Conservation (phyloP, 2,797 vertebrate species). For the Microhierax caerulescens region DNA sequence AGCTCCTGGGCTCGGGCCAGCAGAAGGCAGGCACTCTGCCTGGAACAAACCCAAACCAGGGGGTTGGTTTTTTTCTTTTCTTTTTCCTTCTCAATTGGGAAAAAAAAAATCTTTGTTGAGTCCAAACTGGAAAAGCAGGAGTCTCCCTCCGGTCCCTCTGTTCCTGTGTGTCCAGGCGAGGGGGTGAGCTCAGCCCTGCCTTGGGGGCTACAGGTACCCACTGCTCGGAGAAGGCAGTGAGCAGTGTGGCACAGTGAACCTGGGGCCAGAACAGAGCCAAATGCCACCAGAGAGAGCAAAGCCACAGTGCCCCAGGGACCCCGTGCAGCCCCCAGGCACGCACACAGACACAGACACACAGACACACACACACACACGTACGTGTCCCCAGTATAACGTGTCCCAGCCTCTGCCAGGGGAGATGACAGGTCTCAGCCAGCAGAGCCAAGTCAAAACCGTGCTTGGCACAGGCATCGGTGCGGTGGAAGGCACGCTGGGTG, state of each 20-base stretch:
- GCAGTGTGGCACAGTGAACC: neutral
- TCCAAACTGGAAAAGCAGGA: neutral
- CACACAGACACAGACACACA: too few species aligned
- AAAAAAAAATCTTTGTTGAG: neutral
- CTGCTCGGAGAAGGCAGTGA: neutral
- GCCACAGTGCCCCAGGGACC: fast-evolving
- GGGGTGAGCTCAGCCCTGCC: neutral
- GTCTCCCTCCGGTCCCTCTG: neutral
- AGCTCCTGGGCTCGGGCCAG: neutral
- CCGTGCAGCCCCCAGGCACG: neutral
- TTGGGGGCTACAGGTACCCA: neutral
- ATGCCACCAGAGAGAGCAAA: neutral
- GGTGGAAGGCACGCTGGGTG: neutral
- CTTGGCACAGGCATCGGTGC: neutral
- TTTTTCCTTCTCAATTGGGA: neutral
- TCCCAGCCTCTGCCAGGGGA: neutral
- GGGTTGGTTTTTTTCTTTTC: neutral
- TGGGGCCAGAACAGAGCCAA: neutral
- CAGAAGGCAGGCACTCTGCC: neutral
- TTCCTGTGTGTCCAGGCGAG: neutral
- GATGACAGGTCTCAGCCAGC: neutral
- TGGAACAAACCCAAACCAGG: neutral
- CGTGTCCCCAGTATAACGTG: fast-evolving
- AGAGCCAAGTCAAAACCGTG: neutral
- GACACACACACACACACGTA: neutral